Evolutionary conservation across 2,888 invertebrate genomes (phyloP), one percentile per base, ranked within the genome.

Genomic region (Isoperla grammatica): DNA sequence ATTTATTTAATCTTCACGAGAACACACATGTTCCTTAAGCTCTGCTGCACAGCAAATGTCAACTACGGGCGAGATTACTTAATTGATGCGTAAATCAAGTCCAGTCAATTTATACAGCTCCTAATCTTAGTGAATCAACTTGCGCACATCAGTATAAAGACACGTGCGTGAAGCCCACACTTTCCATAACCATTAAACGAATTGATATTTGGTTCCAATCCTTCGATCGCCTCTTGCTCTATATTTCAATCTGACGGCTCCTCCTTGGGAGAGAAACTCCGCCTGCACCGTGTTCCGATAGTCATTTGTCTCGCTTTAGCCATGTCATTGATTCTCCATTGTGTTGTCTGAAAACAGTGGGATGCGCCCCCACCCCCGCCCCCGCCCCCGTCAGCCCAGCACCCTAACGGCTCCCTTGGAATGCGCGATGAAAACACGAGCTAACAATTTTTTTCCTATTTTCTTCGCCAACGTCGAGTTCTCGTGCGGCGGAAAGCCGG

Each of bases 281-380:
- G 19, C 57, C 46, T 48, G 1, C 35, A 15, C 22, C 22, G 48
- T 37, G 19, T 17, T 53, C 50, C 53, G 53, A 39, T 50, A 49
- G 58, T 58, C 58, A 42, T 58, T 58, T 58, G 50, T 50, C 56
- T 50, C 50, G 35, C 50, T 50, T 50, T 37, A 50, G 50, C 15
- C 13, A n/a, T 50, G 57, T 57, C 57, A 57, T 57, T 57, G 57
- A 57, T 57, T 57, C 57, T 49, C 57, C 57, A 57, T 57, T 57
- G 57, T 48, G 37, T 17, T 45, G 29, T 20, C 43, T 29, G 19
- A 23, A 54, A 40, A 43, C 37, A 42, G 20, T 15, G 15, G 37
- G 35, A 37, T 50, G 50, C 50, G 15, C 49, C 49, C n/a, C 23
- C 12, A 23, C 22, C 48, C 19, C 39, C 35, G 29, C 17, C 39